phyloP scores from a whole-genome alignment of 2,888 invertebrate genomes.

The Lepidonotus clava region DNA sequence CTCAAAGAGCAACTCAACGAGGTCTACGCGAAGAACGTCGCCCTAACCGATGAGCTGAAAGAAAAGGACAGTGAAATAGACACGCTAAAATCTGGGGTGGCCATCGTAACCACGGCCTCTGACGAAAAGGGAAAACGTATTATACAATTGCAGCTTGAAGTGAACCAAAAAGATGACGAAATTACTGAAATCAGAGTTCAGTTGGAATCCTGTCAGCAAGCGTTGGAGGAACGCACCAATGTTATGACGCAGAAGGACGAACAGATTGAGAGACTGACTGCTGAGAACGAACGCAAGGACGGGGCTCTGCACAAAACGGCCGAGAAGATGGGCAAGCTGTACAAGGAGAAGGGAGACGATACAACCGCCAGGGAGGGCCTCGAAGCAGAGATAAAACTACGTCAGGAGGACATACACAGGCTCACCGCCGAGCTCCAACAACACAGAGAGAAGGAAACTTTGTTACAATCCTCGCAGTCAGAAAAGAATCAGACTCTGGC shows the following conservation, averaged over 20 bases:
- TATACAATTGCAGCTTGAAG: too few species aligned
- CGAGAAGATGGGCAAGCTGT: not conserved
- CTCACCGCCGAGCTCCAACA: not conserved
- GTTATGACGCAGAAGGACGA: not conserved
- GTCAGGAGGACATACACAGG: not conserved
- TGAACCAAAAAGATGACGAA: too few species aligned
- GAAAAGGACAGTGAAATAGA: too few species aligned
- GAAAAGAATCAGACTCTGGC: not conserved
- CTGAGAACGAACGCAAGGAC: not conserved
- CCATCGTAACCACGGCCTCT: too few species aligned
- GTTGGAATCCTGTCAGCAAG: too few species aligned
- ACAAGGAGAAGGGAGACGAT: not conserved
- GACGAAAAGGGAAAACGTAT: too few species aligned
- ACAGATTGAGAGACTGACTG: not conserved
- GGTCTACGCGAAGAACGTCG: not conserved
- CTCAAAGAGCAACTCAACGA: not conserved
- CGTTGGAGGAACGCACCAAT: not conserved
- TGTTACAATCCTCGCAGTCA: not conserved
- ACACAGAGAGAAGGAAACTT: not conserved
- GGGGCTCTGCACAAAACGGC: constrained; percentile 35
- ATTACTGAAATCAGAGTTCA: too few species aligned
- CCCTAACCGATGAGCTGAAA: not conserved
- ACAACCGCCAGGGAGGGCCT: not conserved
- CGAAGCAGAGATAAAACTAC: not conserved
- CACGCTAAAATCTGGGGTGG: too few species aligned